phyloP scores from a whole-genome alignment of 2,888 invertebrate species.

The Sphecodes monilicornis region DNA sequence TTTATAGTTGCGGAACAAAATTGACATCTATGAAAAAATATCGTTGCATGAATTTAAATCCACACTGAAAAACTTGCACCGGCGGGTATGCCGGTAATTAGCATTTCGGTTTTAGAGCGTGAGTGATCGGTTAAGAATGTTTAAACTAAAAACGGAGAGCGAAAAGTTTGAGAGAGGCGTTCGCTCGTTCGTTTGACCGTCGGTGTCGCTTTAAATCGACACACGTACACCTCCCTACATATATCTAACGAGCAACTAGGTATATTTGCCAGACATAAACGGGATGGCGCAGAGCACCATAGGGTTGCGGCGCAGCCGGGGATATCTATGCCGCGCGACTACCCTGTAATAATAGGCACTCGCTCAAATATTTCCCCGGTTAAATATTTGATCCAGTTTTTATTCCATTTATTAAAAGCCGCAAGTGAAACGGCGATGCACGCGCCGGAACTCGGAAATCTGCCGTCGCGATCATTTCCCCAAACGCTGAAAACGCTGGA shows the following conservation, averaged over 20 bases:
- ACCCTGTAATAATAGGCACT: slow-evolving; percentile 79
- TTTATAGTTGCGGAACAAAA: no score
- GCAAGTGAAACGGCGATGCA: slow-evolving; percentile 66
- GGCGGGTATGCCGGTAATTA: slow-evolving; percentile 11
- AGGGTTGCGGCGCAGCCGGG: slow-evolving; percentile 69
- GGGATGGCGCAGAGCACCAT: slow-evolving; percentile 73
- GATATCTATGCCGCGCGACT: slow-evolving; percentile 74
- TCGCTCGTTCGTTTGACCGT: slow-evolving; percentile 23
- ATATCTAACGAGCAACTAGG: slow-evolving; percentile 77
- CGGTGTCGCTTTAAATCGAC: slow-evolving; percentile 78
- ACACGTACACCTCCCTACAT: slow-evolving; percentile 58
- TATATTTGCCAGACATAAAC: slow-evolving; percentile 80
- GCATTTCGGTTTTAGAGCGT: neutral
- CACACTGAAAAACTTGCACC: no score
- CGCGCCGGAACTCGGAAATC: slow-evolving; percentile 42
- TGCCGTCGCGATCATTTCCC: slow-evolving; percentile 12
- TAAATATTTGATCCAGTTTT: slow-evolving; percentile 82
- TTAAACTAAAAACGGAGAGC: slow-evolving; percentile 46
- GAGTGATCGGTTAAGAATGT: slow-evolving; percentile 42
- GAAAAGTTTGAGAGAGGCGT: slow-evolving; percentile 51
- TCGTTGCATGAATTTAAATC: no score
- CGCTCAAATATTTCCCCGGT: slow-evolving; percentile 81
- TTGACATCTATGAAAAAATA: no score
- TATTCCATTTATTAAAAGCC: slow-evolving; percentile 82
- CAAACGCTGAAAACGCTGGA: slow-evolving; percentile 17